Percentiles rank a stretch among this genome's conserved stretches.
These are phyloP conservation scores for Hormaphis cornu DNA, from an alignment of 1,140 invertebrate genomes.

Conservation along the genomic window DNA sequence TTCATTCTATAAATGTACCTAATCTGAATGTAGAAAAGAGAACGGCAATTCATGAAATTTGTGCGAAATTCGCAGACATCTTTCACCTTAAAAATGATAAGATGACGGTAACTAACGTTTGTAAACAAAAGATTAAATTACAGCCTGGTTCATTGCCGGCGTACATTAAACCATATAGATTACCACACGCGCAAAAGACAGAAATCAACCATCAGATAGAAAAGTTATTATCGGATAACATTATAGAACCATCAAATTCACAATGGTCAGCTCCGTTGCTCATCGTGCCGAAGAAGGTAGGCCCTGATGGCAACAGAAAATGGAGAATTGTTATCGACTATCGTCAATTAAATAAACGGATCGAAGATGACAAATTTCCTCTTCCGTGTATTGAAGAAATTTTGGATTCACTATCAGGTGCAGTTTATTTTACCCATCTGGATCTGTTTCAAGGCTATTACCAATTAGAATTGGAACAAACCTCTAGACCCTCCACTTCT, in stretches of 20 bases:
- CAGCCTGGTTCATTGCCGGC: too few relatives aligned
- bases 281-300: conserved; percentile 36
- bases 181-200: conserved; percentile 39
- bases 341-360: conserved; percentile 36
- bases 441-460: conserved; percentile 46
- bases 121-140: too few relatives aligned
- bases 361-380: conserved; percentile 42
- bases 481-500: too few relatives aligned
- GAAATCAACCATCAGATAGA: conserved; percentile 40
- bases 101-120: too few relatives aligned
- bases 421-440: conserved; percentile 43
- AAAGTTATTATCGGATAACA: conserved; percentile 26
- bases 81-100: too few relatives aligned
- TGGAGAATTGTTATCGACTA: conserved; percentile 37
- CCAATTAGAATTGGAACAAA: conserved; percentile 46
- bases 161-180: conserved; percentile 39
- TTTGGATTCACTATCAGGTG: conserved; percentile 41
- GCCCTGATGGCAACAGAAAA: conserved; percentile 34
- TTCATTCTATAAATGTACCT: too few relatives aligned
- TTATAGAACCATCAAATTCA: conserved; percentile 21
- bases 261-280: conserved; percentile 33
- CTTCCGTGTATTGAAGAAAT: conserved; percentile 45
- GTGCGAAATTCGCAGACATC: too few relatives aligned
- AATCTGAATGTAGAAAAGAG: too few relatives aligned
- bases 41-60: too few relatives aligned